Evolutionary conservation across 2,888 invertebrate species (phyloP).

Genomic region (Rhyacophila evoluta): DNA sequence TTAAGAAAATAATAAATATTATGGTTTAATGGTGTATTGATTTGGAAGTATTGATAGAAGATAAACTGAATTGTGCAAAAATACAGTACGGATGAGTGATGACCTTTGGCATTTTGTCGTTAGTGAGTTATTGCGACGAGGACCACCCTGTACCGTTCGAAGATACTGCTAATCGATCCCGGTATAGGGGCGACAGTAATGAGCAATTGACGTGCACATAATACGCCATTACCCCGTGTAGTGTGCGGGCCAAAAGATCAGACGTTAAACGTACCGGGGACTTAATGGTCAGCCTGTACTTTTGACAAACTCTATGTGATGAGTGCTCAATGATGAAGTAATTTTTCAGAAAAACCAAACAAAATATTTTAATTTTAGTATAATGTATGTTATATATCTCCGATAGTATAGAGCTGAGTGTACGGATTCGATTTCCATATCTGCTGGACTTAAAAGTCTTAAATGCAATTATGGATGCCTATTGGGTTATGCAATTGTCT

Average conservation of each 20-base stretch:
- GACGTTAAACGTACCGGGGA: neutral
- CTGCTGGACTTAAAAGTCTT: too few relatives aligned
- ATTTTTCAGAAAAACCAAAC: too few relatives aligned
- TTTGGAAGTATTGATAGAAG: too few relatives aligned
- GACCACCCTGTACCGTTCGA: neutral
- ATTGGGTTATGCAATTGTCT: too few relatives aligned
- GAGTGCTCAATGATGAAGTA: too few relatives aligned
- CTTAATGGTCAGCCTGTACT: neutral
- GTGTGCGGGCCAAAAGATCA: constrained; percentile 24
- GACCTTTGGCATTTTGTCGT: neutral
- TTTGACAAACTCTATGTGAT: neutral
- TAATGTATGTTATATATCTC: too few relatives aligned
- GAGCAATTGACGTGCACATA: constrained; percentile 24
- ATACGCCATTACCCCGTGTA: neutral
- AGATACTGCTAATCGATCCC: neutral
- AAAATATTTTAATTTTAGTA: too few relatives aligned
- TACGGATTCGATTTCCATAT: too few relatives aligned
- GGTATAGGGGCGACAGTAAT: constrained; percentile 24
- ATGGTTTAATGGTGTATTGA: too few relatives aligned
- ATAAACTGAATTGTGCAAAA: neutral
- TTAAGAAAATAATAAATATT: too few relatives aligned
- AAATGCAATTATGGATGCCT: too few relatives aligned
- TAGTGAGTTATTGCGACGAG: neutral
- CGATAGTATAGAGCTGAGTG: too few relatives aligned
- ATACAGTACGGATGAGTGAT: neutral